Evolutionary conservation across 2,113 vertebrate species (phyloP).

Genomic region (Pipra filicauda): DNA sequence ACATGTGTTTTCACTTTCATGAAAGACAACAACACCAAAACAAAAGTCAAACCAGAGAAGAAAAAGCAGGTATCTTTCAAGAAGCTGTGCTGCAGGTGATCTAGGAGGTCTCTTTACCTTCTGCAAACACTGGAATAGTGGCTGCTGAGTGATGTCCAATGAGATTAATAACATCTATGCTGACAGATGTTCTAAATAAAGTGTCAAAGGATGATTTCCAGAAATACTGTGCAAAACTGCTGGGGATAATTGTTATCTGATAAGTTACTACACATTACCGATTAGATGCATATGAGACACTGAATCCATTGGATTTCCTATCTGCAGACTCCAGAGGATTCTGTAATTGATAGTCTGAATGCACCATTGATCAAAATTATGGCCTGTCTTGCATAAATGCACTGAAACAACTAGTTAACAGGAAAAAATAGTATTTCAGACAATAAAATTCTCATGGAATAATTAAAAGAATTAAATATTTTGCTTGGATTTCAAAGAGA

Average conservation of each 20-base stretch:
- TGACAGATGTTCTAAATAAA: slow-evolving; percentile 5
- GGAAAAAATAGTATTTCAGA: not conserved
- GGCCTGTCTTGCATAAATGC: not conserved
- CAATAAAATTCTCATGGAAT: not conserved
- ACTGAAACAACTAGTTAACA: not conserved
- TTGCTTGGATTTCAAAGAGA: not conserved
- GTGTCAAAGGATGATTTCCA: not conserved
- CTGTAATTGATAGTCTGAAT: not conserved
- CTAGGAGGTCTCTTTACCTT: not conserved
- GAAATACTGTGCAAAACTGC: not conserved
- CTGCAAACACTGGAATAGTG: not conserved
- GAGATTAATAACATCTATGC: not conserved
- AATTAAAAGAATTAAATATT: not conserved
- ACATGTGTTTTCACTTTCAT: not conserved
- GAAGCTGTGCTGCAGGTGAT: not conserved
- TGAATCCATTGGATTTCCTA: not conserved
- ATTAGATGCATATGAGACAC: not conserved
- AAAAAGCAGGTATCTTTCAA: not conserved
- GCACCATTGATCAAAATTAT: not conserved
- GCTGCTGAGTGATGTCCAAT: not conserved
- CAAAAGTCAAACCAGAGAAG: not conserved
- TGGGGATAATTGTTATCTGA: not conserved
- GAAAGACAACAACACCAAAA: not conserved
- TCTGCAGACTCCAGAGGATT: not conserved
- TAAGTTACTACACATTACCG: not conserved